Percentiles rank a stretch among this genome's conserved stretches.
Conservation (phyloP, 2,888 invertebrate species). For the Lathronympha strigana region DNA sequence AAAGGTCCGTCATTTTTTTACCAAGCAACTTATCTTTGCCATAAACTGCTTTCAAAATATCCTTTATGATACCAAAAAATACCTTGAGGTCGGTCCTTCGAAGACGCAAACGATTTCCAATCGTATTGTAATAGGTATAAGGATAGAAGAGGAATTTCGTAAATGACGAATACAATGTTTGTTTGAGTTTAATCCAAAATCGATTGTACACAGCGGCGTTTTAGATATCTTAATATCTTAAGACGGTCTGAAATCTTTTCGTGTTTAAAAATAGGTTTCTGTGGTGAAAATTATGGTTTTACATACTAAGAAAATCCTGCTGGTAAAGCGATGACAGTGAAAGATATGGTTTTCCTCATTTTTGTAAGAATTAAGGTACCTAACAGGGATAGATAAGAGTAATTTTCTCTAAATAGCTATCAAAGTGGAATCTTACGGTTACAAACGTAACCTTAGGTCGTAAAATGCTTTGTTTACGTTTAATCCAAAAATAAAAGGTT, state of each 20-base stretch:
- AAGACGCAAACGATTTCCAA: neutral
- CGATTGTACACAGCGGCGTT: slow-evolving; percentile 35
- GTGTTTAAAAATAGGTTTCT: slow-evolving; percentile 11
- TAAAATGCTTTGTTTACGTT: too few relatives aligned
- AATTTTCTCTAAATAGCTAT: too few relatives aligned
- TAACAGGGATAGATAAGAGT: too few relatives aligned
- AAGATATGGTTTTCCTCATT: too few relatives aligned
- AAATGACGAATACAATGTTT: neutral
- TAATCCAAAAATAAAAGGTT: too few relatives aligned
- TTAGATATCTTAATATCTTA: slow-evolving; percentile 40
- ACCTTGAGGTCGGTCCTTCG: neutral
- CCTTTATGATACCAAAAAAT: slow-evolving; percentile 31
- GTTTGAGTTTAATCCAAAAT: slow-evolving; percentile 37
- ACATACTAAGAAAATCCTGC: neutral
- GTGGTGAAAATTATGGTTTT: slow-evolving; percentile 1
- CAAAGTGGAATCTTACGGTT: too few relatives aligned
- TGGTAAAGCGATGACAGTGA: neutral
- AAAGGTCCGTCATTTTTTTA: slow-evolving; percentile 41
- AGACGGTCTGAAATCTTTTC: slow-evolving; percentile 24
- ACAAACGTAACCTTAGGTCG: too few relatives aligned
- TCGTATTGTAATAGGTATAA: neutral
- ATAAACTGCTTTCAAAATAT: slow-evolving; percentile 41
- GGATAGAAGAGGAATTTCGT: neutral
- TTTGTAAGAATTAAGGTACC: too few relatives aligned
- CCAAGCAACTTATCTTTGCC: slow-evolving; percentile 40